phyloP scores from a whole-genome alignment of 2,888 invertebrate genomes.

The Epistrophe eligans region DNA sequence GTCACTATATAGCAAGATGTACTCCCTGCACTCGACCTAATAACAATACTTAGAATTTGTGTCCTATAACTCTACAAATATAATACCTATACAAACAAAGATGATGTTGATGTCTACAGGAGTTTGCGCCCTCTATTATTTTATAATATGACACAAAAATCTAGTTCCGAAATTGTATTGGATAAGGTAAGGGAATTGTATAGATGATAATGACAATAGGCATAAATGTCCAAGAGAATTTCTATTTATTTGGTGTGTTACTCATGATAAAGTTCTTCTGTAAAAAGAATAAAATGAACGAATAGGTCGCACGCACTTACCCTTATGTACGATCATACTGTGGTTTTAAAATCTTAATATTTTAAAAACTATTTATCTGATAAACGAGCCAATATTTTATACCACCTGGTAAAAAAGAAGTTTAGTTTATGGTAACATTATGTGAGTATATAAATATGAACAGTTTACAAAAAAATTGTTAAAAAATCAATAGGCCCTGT shows the following conservation, averaged over 20 bases:
- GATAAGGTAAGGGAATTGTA: neutral
- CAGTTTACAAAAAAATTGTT: too few species aligned
- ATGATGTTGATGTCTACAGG: neutral
- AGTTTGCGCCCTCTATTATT: neutral
- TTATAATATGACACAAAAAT: neutral
- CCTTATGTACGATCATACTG: too few species aligned
- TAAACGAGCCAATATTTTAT: too few species aligned
- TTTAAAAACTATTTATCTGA: too few species aligned
- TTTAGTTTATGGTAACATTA: too few species aligned
- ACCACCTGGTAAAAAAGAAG: too few species aligned
- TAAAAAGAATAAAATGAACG: neutral
- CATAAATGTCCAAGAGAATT: neutral
- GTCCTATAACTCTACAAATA: neutral
- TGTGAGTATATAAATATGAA: too few species aligned
- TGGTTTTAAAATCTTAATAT: too few species aligned
- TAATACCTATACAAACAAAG: neutral
- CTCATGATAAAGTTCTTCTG: neutral
- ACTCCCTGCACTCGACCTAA: conserved; percentile 1
- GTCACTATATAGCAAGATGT: neutral
- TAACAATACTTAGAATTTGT: neutral
- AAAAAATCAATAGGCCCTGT: too few species aligned
- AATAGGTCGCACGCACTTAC: too few species aligned
- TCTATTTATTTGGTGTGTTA: neutral
- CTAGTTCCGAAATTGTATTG: neutral
- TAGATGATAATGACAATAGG: neutral